A percentile compares a stretch with the other conserved stretches of the same genome.
These are phyloP conservation scores for Anastrepha ludens DNA, from an alignment of 1,140 invertebrate species.

Conservation along the genomic window DNA sequence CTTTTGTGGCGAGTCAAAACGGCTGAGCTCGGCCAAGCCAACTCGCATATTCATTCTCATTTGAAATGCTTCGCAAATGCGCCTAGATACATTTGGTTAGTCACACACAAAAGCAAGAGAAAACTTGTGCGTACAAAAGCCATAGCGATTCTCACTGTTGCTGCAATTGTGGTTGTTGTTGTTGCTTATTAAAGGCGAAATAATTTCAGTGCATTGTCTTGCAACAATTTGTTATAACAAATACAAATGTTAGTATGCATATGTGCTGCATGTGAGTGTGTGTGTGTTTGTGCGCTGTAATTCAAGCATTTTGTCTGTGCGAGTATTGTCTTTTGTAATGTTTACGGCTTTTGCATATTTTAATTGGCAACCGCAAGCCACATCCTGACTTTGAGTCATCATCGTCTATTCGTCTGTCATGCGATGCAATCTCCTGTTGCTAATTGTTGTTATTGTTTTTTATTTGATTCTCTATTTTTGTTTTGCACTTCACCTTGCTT, in stretches of 20 bases:
- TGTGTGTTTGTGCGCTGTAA: not conserved
- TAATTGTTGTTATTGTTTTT: conserved; percentile 15
- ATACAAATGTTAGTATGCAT: not conserved
- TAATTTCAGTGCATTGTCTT: not conserved
- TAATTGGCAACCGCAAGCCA: conserved; percentile 11
- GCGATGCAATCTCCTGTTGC: not conserved
- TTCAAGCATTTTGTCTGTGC: not conserved
- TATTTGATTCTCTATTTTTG: not conserved
- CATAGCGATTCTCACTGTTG: too few species aligned
- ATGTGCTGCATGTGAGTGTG: not conserved
- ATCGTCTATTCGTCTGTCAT: not conserved
- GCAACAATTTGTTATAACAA: too few species aligned
- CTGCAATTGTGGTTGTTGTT: too few species aligned
- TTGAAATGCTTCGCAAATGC: too few species aligned
- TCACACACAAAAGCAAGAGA: too few species aligned
- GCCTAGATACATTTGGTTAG: too few species aligned
- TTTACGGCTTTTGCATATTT: conserved; percentile 24
- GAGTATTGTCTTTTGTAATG: not conserved
- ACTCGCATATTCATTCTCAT: not conserved
- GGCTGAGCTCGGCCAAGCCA: not conserved
- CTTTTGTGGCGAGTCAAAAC: not conserved
- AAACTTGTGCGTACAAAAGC: too few species aligned
- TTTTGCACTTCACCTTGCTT: not conserved
- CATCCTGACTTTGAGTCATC: not conserved
- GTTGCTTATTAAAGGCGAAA: not conserved